Base-by-base conservation (phyloP, 2,888 invertebrate genomes). In the Argyra leucocephala region DNA sequence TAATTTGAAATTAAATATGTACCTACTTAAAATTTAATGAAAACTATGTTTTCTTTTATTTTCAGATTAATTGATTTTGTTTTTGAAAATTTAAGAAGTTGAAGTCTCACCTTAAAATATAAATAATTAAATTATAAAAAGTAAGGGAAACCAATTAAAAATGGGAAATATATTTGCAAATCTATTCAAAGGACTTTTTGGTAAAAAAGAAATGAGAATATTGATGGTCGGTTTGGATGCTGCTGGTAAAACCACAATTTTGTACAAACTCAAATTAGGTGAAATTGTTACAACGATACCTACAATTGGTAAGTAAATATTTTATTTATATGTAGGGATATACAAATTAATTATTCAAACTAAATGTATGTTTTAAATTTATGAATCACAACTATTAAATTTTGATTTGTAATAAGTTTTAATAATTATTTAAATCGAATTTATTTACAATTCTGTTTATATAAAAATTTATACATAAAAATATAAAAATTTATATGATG, bases 141-240 rank as follows among this genome's bases (percentile, higher is more conserved):
- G 83, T 73, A 82, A 67, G 65, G 67, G 85, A 85, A 82, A 81
- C 78, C 48, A 48, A 48, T 48, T 48, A 63, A 88, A 82, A 83
- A 98, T 98, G 98, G 97, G 98, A 84, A 95, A 94, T 85, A 88
- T 94, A 83, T 95, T 98, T 84, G 90, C 93, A 78, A 93, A 90
- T 84, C 86, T 99, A 82, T 98, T 99, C 85, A 95, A 95, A 88
- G 93, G 96, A 86, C 92, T 99, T 75, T 98, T 99, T 84, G 98
- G 99, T 85, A 99, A 98, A 85, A 98, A 97, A 81, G 97, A 99
- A 86, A 98, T 99, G 98, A 91, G 99, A 86, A 97, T 98, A 88
- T 86, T 98, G 84, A 98, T 98, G 97, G 96, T 96, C 75, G 96
- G 96, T 81, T 87, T 96, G 80, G 97, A 98, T 87, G 97, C 97